Conservation (phyloP, 2,888 invertebrate genomes). For the Periphyllus acericola region DNA sequence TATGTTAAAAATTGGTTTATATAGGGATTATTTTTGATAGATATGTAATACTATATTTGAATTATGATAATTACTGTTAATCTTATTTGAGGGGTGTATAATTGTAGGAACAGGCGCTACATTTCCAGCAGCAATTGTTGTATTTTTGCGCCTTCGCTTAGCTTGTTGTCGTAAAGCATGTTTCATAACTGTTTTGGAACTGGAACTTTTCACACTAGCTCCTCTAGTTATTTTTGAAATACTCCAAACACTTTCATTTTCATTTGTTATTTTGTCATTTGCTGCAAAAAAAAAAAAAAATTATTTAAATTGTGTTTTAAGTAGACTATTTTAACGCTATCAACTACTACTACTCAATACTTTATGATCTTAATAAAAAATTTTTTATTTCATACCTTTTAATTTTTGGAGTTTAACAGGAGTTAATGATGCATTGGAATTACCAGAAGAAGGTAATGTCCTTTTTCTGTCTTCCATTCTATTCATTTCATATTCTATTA, state of each 20-base stretch:
- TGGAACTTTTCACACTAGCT: constrained; percentile 64
- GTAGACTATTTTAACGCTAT: neutral
- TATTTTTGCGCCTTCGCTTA: constrained; percentile 83
- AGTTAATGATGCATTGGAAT: constrained; percentile 61
- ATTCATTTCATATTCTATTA: constrained; percentile 29
- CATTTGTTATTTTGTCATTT: constrained; percentile 46
- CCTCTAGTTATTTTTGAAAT: constrained; percentile 63
- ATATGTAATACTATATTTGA: neutral
- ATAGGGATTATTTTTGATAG: neutral
- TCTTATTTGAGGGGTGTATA: constrained; percentile 66
- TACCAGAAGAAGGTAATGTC: constrained; percentile 24
- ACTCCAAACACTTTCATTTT: constrained; percentile 63
- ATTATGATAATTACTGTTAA: constrained; percentile 47
- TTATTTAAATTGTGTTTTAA: no score
- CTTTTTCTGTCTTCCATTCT: constrained; percentile 56
- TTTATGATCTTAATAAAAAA: neutral
- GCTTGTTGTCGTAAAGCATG: constrained; percentile 82
- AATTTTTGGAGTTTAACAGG: constrained; percentile 64
- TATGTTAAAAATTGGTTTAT: no score
- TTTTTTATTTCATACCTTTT: constrained; percentile 62
- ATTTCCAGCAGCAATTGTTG: constrained; percentile 73
- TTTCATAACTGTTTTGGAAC: constrained; percentile 77
- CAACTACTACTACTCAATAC: no score
- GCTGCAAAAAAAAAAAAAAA: constrained; percentile 25
- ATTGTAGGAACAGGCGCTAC: constrained; percentile 78